A percentile compares a stretch with the other conserved stretches of the same genome.
phyloP scores from a whole-genome alignment of 2,113 vertebrate genomes.

The Illadopsis cleaveri region DNA sequence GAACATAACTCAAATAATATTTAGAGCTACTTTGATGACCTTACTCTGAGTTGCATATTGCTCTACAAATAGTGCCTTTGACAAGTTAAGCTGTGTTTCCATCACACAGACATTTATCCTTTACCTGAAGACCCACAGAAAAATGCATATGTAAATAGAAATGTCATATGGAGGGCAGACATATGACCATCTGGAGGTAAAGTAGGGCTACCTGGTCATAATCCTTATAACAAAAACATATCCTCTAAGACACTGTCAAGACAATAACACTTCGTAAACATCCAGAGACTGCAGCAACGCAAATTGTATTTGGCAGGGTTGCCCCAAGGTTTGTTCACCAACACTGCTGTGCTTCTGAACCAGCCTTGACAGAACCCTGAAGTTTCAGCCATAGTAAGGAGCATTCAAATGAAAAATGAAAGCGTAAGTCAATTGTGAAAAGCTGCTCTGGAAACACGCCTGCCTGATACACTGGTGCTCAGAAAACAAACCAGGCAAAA shows the following conservation, averaged over 20 bases:
- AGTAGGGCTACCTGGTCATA: slow-evolving; percentile 12
- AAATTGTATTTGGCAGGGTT: slow-evolving; percentile 3
- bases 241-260: slow-evolving; percentile 18
- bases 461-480: background rate
- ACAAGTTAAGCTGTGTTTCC: background rate
- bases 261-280: background rate
- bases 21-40: background rate
- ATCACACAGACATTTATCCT: background rate
- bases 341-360: background rate
- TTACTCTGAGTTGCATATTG: background rate
- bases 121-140: background rate
- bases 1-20: background rate
- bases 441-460: background rate
- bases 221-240: slow-evolving; percentile 12
- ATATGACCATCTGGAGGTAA: background rate
- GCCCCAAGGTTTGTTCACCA: slow-evolving; percentile 16
- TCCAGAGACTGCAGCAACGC: background rate
- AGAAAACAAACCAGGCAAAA: background rate
- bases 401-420: background rate
- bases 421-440: background rate
- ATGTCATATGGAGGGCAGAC: background rate
- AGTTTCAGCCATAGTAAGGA: background rate
- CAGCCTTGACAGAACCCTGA: slow-evolving; percentile 22
- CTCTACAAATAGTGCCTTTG: background rate
- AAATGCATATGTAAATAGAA: background rate